Base-by-base conservation (phyloP, 2,797 vertebrate genomes). In the Peromyscus nudipes region DNA sequence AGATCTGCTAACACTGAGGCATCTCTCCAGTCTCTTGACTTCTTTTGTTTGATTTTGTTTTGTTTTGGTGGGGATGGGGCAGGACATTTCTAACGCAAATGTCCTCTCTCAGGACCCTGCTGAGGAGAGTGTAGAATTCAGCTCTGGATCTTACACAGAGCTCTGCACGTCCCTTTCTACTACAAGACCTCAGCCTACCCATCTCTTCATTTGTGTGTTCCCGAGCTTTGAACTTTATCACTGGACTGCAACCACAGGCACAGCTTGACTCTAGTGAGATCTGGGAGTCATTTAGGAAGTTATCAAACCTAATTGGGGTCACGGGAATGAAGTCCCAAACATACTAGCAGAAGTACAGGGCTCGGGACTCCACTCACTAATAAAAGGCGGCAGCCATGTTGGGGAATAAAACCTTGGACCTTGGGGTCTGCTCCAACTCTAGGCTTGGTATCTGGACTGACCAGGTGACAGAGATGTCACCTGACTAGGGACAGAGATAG, bases 141-240 rank as follows among this genome's bases (percentile, higher is more conserved):
- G 34, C 23, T 49, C 77, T 16, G 57, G 55, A 49, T 21, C 17
- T 14, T n/a, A 1, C 1, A 0, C 21, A 23, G 46, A 71, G 21
- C 8, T 6, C 43, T 10, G 14, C 0, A 8, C 29, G 14, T 21
- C 34, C 3, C 2, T 3, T 31, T n/a, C n/a, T 7, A 21, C 62
- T 2, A 17, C 17, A 31, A 60, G 31, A 43, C 64, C 52, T 19
- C 4, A 6, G 29, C 12, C 46, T 8, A 43, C 52, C 3, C 34
- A 12, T 64, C 40, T 14, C 77, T n/a, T 71, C 29, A 10, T 34
- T 31, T 2, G 13, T 17, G 1, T 4, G 2, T 14, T 65, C 13
- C 89, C 13, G 2, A 16, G 71, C 40, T 21, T 19, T 4, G 6
- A 0, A 2, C 84, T 85, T 84, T n/a, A 16, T 60, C 21, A 62